phyloP scores from a whole-genome alignment of 2,113 vertebrate species.

The Pyrgilauda ruficollis region DNA sequence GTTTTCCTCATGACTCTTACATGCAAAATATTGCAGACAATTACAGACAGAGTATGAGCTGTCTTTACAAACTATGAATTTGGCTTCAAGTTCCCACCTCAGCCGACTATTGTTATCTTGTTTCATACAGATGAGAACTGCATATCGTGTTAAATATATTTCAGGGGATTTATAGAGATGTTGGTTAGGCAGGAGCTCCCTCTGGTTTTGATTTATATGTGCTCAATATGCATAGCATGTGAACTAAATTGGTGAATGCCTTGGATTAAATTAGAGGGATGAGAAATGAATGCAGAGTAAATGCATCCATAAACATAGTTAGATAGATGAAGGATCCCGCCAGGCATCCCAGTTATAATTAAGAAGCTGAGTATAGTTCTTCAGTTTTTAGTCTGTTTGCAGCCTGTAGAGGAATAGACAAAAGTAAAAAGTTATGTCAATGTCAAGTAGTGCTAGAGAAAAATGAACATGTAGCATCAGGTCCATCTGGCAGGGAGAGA shows the following conservation, averaged over 20 bases:
- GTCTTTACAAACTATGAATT: neutral
- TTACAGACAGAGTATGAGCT: neutral
- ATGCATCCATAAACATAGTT: neutral
- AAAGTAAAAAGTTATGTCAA: neutral
- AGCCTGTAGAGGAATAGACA: neutral
- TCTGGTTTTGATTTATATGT: neutral
- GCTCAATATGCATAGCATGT: neutral
- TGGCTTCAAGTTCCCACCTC: neutral
- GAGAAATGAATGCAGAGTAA: neutral
- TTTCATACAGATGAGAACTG: neutral
- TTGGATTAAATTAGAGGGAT: neutral
- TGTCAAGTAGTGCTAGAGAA: neutral
- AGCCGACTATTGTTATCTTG: neutral
- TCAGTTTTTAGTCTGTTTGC: neutral
- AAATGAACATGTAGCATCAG: neutral
- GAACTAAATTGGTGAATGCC: neutral
- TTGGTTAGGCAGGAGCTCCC: neutral
- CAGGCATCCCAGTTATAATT: neutral
- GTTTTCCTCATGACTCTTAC: neutral
- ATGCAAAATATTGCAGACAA: neutral
- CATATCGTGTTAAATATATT: neutral
- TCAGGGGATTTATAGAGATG: neutral
- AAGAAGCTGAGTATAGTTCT: neutral
- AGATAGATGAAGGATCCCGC: neutral
- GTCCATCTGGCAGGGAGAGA: neutral